Base-by-base conservation (phyloP, 2,888 invertebrate genomes). In the Bembecia ichneumoniformis region DNA sequence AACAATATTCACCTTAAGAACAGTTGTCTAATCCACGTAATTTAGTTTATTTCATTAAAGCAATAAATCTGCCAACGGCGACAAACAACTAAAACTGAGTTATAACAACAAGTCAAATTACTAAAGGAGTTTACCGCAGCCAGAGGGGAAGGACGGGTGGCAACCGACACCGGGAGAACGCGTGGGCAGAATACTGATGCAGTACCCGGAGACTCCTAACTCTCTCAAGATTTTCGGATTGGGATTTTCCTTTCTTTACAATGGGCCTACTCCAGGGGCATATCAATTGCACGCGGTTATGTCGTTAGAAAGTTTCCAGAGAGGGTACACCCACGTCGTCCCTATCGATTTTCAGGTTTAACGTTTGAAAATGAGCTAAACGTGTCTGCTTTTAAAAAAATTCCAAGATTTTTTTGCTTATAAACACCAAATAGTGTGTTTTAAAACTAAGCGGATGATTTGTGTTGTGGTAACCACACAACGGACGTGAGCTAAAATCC, bases 181-280 rank as follows among this genome's bases (percentile, higher is more conserved):
- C 83, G 77, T 63, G 65, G 52, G 49, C 58, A 58, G 86, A 79
- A 87, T 87, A 87, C 87, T 83, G 82, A 86, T 86, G 77, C 77
- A 70, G 55, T 57, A 57, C 51, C 60, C 54, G 57, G 64, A 71
- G 70, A 66, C 74, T 76, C 66, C 77, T 83, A 83, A 84, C 83
- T 84, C 82, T 74, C 72, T 69, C 71, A 86, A 86, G 83, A 86
- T 86, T 87, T 87, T 84, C 82, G 81, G 81, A 76, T 83, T 70
- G 81, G 82, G 87, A 84, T 84, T 87, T 87, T 84, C 87, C 83
- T 87, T 87, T 86, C 87, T 87, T 87, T 87, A 84, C 87, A 87
- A 86, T 86, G 82, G 81, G 75, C 81, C 83, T 86, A 87, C 87
- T 82, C 86, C 68, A 73, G 87, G 84, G 84, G 86, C 87, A 87